Base-by-base conservation (phyloP, 2,888 invertebrate species). In the Drosophila pegasa region DNA sequence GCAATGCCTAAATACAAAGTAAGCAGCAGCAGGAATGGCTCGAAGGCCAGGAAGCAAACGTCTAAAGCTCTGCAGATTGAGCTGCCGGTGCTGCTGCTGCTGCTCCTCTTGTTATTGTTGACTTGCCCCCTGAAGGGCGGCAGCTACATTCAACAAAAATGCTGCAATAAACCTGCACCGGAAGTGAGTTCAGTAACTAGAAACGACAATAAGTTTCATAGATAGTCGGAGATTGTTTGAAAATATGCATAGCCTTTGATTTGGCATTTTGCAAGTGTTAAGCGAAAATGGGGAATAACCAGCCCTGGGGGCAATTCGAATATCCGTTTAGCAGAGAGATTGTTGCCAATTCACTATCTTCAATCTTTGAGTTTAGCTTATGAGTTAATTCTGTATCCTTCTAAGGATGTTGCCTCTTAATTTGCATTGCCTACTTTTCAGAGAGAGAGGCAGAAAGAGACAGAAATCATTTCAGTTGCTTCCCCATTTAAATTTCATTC, bases 1-100 rank as follows among this genome's bases (percentile, higher is more conserved):
- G 68, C 69, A 69, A 74, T 87, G 81, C 60, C 78, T 74, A 88
- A 84, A 87, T 84, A 87, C 87, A 88, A 84, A 87, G 84, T 87
- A 83, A 87, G 78, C 87, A 67, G 70, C 77, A 87, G 75, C 65
- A 84, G 65, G 87, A 83, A 86, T 73, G 18, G 79, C 78, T 60
- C 14, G 12, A 50, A 60, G 73, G 41, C 40, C 35, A 52, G 43
- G 40, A 59, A 33, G 38, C 55, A 51, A 57, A 55, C 41, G 33
- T 35, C 52, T 35, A 57, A 74, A 63, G 27, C 75, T 31, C 52
- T 86, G 51, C 69, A 79, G 70, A 71, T 80, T 73, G 72, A 83
- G 72, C 47, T 68, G 62, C 60, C 56, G 54, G 54, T 33, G 18
- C 25, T 14, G 16, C 18, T 40, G 51, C 9, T 16, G 29, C 14